Conservation (phyloP, 2,113 vertebrate species). For the Caracal caracal region DNA sequence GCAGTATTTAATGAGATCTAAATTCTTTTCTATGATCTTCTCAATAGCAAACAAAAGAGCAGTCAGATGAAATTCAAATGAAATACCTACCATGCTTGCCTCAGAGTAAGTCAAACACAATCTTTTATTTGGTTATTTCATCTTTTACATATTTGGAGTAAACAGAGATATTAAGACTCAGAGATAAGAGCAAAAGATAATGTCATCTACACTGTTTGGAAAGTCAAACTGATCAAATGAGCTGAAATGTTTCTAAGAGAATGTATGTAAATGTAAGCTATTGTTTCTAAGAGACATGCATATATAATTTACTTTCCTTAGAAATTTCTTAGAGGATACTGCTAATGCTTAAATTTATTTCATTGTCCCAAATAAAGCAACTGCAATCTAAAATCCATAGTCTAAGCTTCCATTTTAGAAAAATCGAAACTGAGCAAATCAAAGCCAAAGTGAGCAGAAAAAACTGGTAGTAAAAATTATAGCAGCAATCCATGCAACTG, state of each 20-base stretch:
- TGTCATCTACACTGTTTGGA: not conserved
- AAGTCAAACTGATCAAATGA: not conserved
- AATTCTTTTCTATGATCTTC: not conserved
- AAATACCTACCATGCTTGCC: not conserved
- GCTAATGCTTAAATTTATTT: not conserved
- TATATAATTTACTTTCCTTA: not conserved
- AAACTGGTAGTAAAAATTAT: not conserved
- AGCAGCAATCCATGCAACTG: not conserved
- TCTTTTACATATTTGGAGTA: not conserved
- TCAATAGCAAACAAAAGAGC: not conserved
- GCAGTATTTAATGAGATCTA: not conserved
- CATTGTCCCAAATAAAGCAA: not conserved
- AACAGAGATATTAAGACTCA: not conserved
- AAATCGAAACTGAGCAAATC: not conserved
- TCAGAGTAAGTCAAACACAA: not conserved
- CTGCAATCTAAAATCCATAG: not conserved
- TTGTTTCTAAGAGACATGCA: not conserved
- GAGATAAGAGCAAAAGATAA: not conserved
- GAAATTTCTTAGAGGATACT: not conserved
- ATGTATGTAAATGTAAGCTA: not conserved
- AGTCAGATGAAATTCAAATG: not conserved
- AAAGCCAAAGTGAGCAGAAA: not conserved
- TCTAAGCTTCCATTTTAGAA: not conserved
- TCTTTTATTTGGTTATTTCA: not conserved
- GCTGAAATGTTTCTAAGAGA: not conserved